phyloP scores from a whole-genome alignment of 1,140 invertebrate genomes.

The Oreohelix idahoensis region DNA sequence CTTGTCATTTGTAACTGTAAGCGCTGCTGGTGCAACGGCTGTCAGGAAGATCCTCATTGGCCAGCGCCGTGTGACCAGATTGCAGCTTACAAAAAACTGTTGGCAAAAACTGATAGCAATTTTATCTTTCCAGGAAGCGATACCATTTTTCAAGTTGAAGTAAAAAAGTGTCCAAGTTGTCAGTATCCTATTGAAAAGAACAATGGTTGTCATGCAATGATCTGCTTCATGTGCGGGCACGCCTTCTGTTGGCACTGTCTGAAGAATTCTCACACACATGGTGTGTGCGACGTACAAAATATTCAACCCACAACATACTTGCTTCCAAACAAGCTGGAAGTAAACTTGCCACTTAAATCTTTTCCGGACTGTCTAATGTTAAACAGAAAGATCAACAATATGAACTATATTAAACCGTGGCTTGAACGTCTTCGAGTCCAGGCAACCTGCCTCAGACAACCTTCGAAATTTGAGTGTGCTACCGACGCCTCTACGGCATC shows the following conservation, averaged over 20 bases:
- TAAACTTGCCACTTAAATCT: background rate
- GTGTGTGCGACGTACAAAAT: background rate
- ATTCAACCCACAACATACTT: background rate
- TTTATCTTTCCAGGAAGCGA: background rate
- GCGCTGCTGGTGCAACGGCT: slow-evolving; percentile 13
- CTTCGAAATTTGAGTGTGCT: background rate
- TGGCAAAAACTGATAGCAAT: slow-evolving; percentile 1
- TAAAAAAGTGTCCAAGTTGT: slow-evolving; percentile 20
- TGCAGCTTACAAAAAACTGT: slow-evolving; percentile 26
- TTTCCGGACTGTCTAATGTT: background rate
- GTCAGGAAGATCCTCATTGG: slow-evolving; percentile 18
- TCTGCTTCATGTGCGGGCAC: background rate
- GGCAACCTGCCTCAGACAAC: background rate
- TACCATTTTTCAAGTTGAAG: background rate
- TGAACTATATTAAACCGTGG: background rate
- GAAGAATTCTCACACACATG: background rate
- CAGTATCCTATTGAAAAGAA: slow-evolving; percentile 22
- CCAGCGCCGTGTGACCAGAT: slow-evolving; percentile 31
- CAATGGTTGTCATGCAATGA: background rate
- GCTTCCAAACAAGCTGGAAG: background rate
- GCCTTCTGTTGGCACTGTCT: slow-evolving; percentile 20
- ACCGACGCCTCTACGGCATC: background rate
- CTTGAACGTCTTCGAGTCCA: background rate
- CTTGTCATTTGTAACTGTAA: background rate
- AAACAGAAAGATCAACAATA: background rate